Base-by-base conservation (phyloP, 2,888 invertebrate genomes). In the Lasioglossum figueresi region DNA sequence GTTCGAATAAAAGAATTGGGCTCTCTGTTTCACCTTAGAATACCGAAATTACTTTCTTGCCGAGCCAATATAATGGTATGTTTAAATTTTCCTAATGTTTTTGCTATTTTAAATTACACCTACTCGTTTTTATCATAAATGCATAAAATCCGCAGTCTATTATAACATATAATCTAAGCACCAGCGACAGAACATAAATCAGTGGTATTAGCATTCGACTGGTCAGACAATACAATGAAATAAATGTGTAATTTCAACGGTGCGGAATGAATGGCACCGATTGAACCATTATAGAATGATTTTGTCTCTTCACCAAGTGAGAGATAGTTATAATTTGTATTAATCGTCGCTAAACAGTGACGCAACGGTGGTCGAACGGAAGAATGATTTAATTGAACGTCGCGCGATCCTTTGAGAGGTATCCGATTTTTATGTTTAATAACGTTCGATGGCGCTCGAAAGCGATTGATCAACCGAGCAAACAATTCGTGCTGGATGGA, bases 401-500 rank as follows among this genome's bases (percentile, higher is more conserved):
- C 27, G 27, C 59, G 14, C 31, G 6, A 63, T 63, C 31, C 63
- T 63, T 16, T n/a, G 63, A 63, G 63, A 63, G 63, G 31, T 63
- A 63, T 63, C 63, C 63, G 31, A 31, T 16, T 63, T 63, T 63
- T 63, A 27, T 16, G 63, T 31, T 31, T 31, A 63, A 63, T 63
- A 63, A 63, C 31, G 63, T 52, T 16, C 63, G 63, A 27, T 0
- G 31, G 31, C 31, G 2, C 31, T 63, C 63, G 31, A 63, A 16
- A 14, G 6, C 31, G 63, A 63, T 63, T 16, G 31, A 63, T 63
- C 63, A 31, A 16, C 16, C 31, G 63, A 31, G 63, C 5, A 31
- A 63, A 63, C 31, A 63, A 63, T 40, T 73, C 73, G 34, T 40
- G 27, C 40, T 70, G 40, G 40, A 71, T 14, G 37, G 70, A 37